Conservation (phyloP, 2,888 invertebrate genomes). For the Malthinus seriepunctatus region DNA sequence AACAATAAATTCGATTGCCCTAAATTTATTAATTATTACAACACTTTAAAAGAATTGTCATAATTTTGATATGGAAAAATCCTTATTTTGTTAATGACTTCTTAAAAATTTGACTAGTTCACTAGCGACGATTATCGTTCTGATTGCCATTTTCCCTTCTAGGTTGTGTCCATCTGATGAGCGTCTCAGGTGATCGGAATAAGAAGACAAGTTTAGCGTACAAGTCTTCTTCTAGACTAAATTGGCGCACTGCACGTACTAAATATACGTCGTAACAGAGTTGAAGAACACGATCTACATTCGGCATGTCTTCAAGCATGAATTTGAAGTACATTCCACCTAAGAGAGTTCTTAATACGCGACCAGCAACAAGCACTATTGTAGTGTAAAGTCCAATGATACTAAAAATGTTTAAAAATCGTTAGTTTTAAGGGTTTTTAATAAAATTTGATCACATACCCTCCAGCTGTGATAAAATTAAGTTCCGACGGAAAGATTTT, state of each 20-base stretch:
- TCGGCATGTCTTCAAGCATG: conserved; percentile 88
- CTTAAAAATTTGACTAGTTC: background rate
- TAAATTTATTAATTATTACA: too few relatives aligned
- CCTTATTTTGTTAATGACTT: too few relatives aligned
- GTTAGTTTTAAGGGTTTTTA: background rate
- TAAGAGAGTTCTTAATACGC: conserved; percentile 85
- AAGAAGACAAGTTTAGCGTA: conserved; percentile 98
- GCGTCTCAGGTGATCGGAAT: conserved; percentile 95
- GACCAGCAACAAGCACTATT: conserved; percentile 90
- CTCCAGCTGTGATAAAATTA: conserved; percentile 89
- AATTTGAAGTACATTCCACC: conserved; percentile 88
- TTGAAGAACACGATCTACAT: conserved; percentile 81
- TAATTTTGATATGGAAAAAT: background rate
- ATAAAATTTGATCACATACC: conserved; percentile 65
- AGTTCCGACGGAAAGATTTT: conserved; percentile 92
- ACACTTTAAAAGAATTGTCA: too few relatives aligned
- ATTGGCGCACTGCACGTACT: conserved; percentile 92
- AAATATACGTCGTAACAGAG: conserved; percentile 83
- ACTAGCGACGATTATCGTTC: conserved; percentile 29
- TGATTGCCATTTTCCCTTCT: conserved; percentile 60
- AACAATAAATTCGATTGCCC: too few relatives aligned
- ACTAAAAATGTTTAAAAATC: conserved; percentile 57
- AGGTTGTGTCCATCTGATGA: conserved; percentile 81
- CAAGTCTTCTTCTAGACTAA: conserved; percentile 93
- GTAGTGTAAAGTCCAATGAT: conserved; percentile 97